These are phyloP conservation scores for Scaptomyza flava DNA, from an alignment of 2,888 invertebrate genomes.

Conservation along the genomic window DNA sequence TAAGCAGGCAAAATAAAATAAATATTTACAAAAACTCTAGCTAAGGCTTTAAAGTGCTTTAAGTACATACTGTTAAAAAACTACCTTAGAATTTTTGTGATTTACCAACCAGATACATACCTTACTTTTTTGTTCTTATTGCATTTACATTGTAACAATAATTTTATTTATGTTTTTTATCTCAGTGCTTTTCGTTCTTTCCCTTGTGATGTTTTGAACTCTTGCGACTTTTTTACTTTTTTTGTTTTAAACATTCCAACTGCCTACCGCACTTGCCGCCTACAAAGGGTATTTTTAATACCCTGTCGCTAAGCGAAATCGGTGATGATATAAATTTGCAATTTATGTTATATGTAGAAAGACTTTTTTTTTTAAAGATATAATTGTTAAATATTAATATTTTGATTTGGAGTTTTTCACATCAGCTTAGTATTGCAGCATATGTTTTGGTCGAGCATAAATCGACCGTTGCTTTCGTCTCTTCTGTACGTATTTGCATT, in stretches of 20 bases:
- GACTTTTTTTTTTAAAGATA: background rate
- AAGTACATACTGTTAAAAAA: background rate
- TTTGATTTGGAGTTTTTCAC: background rate
- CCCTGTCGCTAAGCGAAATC: slow-evolving; percentile 1
- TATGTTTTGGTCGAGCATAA: background rate
- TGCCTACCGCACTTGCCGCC: slow-evolving; percentile 4
- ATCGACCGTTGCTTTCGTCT: too few species aligned
- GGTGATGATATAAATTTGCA: background rate
- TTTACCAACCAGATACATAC: slow-evolving; percentile 20
- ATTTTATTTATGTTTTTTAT: slow-evolving; percentile 15
- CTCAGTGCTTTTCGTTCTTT: slow-evolving; percentile 10
- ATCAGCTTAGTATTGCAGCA: background rate
- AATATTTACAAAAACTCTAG: background rate
- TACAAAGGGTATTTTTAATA: slow-evolving; percentile 2
- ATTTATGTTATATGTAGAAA: background rate
- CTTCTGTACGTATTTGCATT: slow-evolving; percentile 9
- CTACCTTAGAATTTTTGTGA: slow-evolving; percentile 22
- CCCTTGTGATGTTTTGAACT: slow-evolving; percentile 49
- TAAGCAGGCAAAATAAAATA: background rate
- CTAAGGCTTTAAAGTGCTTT: slow-evolving; percentile 6
- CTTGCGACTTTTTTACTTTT: slow-evolving; percentile 22
- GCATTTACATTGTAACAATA: slow-evolving; percentile 41
- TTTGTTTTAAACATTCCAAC: slow-evolving; percentile 30
- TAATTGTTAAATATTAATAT: background rate
- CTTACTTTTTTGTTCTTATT: slow-evolving; percentile 20